Evolutionary conservation across 2,888 invertebrate genomes (phyloP).

Genomic region (Galerucella nymphaeae): DNA sequence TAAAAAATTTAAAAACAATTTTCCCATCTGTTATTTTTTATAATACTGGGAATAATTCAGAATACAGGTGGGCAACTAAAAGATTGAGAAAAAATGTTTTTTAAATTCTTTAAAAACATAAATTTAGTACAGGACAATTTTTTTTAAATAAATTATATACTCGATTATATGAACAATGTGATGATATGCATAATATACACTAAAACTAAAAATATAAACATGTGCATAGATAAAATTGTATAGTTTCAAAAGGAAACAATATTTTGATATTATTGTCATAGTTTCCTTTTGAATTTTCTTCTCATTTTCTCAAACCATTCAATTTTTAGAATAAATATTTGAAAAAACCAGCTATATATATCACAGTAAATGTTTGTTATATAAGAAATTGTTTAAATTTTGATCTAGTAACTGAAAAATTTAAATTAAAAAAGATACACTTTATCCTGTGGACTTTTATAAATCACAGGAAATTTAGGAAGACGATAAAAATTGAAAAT

Average conservation of each 20-base stretch:
- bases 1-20: too few species aligned
- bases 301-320: not conserved
- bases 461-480: not conserved
- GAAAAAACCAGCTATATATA: conserved; percentile 34
- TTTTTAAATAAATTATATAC: conserved; percentile 9
- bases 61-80: too few species aligned
- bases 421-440: too few species aligned
- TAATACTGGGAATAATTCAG: too few species aligned
- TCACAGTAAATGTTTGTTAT: conserved; percentile 42
- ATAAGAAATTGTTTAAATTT: not conserved
- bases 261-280: not conserved
- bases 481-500: conserved; percentile 4
- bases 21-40: too few species aligned
- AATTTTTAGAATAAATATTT: too few species aligned
- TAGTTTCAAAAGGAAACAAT: conserved; percentile 21
- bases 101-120: not conserved
- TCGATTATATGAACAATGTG: conserved; percentile 31
- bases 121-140: conserved; percentile 16
- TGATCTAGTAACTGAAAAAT: too few species aligned
- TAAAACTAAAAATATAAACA: conserved; percentile 42
- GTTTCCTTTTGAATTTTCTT: not conserved
- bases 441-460: too few species aligned
- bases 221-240: conserved; percentile 30
- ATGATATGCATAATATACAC: conserved; percentile 46
- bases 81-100: conserved; percentile 12